phyloP scores from a whole-genome alignment of 2,113 vertebrate species.

The Hyperoodon ampullatus region DNA sequence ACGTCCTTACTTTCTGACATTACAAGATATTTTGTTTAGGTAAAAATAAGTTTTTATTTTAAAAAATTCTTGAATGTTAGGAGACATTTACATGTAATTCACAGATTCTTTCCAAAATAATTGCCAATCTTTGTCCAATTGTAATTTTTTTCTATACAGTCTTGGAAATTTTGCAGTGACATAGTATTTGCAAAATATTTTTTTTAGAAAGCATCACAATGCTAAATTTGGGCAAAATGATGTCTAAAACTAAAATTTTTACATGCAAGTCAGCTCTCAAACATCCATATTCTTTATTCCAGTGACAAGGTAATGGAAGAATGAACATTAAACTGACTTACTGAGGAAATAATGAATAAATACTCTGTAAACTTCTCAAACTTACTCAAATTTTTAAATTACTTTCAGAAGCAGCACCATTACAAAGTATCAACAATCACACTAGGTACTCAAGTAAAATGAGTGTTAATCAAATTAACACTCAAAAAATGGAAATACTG shows the following conservation, averaged over 20 bases:
- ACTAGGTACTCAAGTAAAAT: not conserved
- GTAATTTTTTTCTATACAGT: slow-evolving; percentile 74
- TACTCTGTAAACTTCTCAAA: slow-evolving; percentile 49
- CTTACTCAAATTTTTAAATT: slow-evolving; percentile 24
- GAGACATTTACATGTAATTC: slow-evolving; percentile 80
- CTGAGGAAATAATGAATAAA: slow-evolving; percentile 14
- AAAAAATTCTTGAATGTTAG: slow-evolving; percentile 63
- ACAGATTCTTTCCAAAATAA: slow-evolving; percentile 82
- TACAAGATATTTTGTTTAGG: not conserved
- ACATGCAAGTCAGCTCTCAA: slow-evolving; percentile 24
- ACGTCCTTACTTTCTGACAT: not conserved
- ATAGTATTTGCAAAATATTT: slow-evolving; percentile 74
- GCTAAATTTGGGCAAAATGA: slow-evolving; percentile 72
- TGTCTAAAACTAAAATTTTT: slow-evolving; percentile 46
- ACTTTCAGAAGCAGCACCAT: slow-evolving; percentile 18
- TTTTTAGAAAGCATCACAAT: slow-evolving; percentile 75
- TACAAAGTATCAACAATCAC: not conserved
- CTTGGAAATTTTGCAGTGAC: slow-evolving; percentile 77
- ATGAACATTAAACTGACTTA: slow-evolving; percentile 33
- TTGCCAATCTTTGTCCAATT: slow-evolving; percentile 65
- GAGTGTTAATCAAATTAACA: not conserved
- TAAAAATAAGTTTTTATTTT: slow-evolving; percentile 85
- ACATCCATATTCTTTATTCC: not conserved
- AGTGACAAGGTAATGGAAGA: slow-evolving; percentile 26
- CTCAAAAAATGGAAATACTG: not conserved